These are phyloP conservation scores for Lathronympha strigana DNA, from an alignment of 2,888 invertebrate genomes.

Conservation along the genomic window DNA sequence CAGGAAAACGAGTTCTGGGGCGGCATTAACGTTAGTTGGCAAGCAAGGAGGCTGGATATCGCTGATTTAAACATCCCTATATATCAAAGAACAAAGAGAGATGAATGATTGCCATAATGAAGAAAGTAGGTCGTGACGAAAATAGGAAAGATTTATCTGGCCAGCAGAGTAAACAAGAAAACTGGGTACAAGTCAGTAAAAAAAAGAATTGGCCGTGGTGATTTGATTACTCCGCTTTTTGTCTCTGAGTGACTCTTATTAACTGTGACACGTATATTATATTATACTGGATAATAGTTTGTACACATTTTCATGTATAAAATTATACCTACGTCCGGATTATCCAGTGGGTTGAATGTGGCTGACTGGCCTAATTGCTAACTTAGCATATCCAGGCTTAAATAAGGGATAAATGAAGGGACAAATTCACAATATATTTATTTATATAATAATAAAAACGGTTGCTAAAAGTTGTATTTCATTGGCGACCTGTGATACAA, in stretches of 20 bases:
- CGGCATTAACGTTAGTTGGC: slow-evolving; percentile 36
- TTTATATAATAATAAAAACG: too few relatives aligned
- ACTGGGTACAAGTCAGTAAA: slow-evolving; percentile 23
- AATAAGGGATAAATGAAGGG: too few relatives aligned
- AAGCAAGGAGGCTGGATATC: slow-evolving; percentile 23
- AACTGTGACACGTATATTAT: neutral
- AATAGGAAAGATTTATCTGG: slow-evolving; percentile 46
- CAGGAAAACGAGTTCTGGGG: slow-evolving; percentile 31
- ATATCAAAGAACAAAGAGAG: slow-evolving; percentile 48
- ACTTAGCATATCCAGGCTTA: too few relatives aligned
- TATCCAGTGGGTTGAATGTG: too few relatives aligned
- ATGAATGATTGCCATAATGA: slow-evolving; percentile 45
- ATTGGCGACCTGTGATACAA: too few relatives aligned
- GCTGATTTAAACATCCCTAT: slow-evolving; percentile 45
- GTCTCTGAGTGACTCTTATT: neutral
- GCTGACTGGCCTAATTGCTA: too few relatives aligned
- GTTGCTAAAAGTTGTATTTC: too few relatives aligned
- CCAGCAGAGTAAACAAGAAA: slow-evolving; percentile 37
- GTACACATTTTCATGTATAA: too few relatives aligned
- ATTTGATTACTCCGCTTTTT: neutral
- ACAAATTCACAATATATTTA: too few relatives aligned
- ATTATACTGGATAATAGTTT: too few relatives aligned
- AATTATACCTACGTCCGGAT: too few relatives aligned
- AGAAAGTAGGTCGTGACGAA: slow-evolving; percentile 47
- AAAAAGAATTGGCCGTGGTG: neutral